Evolutionary conservation across 2,113 vertebrate genomes (phyloP).

Genomic region (Capreolus pygargus): DNA sequence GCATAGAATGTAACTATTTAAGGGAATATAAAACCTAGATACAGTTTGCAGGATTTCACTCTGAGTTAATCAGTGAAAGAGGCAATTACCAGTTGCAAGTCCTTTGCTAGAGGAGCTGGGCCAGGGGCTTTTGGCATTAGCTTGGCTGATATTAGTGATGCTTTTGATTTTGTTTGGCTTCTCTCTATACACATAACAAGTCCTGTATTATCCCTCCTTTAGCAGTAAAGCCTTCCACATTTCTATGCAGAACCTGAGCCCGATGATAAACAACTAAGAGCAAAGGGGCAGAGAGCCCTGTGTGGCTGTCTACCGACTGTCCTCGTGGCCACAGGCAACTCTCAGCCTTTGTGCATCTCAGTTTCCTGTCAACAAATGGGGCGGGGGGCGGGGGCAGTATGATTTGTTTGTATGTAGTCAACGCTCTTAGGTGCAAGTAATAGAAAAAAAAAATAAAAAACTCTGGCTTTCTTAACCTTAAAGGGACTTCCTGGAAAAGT

Average conservation of each 20-base stretch:
- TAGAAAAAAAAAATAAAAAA: neutral
- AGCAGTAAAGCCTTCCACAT: neutral
- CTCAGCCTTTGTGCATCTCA: neutral
- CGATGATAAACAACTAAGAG: neutral
- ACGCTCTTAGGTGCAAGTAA: neutral
- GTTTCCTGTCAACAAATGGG: neutral
- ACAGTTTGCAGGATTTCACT: neutral
- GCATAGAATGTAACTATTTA: neutral
- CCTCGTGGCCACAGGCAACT: neutral
- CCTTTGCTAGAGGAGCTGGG: neutral
- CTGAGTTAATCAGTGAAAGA: neutral
- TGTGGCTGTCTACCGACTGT: neutral
- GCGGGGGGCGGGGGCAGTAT: rapidly evolving
- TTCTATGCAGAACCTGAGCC: neutral
- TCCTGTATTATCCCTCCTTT: neutral
- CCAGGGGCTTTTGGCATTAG: neutral
- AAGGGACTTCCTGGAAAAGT: neutral
- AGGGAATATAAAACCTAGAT: neutral
- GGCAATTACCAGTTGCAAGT: neutral
- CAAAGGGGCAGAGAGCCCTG: neutral
- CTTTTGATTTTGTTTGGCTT: neutral
- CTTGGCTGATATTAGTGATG: neutral
- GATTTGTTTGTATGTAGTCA: neutral
- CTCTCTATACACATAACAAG: neutral
- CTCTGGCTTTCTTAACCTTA: neutral